Percentiles rank a stretch among this genome's conserved stretches.
Conservation (phyloP, 2,797 vertebrate species). For the Numenius phaeopus region DNA sequence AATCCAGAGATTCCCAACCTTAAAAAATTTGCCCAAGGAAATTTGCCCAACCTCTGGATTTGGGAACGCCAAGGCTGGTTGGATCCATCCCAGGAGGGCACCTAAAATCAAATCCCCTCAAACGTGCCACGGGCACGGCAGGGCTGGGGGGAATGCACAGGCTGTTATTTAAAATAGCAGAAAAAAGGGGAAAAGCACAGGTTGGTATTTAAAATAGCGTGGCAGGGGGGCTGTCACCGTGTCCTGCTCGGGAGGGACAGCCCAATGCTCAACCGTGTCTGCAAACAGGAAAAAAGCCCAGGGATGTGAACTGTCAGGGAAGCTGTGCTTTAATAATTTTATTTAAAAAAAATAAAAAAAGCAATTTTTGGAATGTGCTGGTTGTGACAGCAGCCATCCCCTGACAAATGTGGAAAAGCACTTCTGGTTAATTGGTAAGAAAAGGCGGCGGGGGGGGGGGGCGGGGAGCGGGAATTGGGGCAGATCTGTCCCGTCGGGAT, state of each 20-base stretch:
- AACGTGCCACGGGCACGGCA: fast-evolving
- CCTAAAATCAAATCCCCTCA: background rate
- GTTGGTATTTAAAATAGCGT: background rate
- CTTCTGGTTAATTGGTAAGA: background rate
- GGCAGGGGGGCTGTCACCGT: fast-evolving
- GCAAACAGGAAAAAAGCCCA: background rate
- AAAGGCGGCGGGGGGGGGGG: background rate
- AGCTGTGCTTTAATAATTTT: background rate
- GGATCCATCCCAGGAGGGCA: background rate
- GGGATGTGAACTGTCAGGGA: background rate
- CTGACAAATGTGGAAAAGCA: background rate
- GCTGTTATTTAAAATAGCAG: background rate
- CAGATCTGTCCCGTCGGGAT: background rate
- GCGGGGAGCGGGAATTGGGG: no score
- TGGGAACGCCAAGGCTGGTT: fast-evolving
- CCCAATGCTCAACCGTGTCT: background rate
- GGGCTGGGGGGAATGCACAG: no score
- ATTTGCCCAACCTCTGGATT: background rate
- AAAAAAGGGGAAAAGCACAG: background rate
- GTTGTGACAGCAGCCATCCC: background rate
- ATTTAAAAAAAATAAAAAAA: no score
- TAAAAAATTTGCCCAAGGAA: no score
- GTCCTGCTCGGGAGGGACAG: background rate
- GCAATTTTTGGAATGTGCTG: background rate
- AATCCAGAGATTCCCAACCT: background rate